These are phyloP conservation scores for Gerris lacustris DNA, from an alignment of 2,888 invertebrate species.

Conservation along the genomic window DNA sequence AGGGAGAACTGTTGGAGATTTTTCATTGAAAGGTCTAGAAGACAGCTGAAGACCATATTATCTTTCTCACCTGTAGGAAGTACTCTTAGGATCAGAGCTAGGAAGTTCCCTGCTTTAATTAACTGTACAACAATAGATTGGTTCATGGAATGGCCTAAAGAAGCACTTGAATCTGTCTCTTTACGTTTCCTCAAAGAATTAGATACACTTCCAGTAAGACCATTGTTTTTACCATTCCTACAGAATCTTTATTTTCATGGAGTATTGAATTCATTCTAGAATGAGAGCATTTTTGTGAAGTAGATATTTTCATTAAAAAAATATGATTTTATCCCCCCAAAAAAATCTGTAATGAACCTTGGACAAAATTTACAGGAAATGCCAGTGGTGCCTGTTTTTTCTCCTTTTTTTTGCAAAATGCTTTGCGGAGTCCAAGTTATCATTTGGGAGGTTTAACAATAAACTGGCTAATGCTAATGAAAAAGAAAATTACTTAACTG, in stretches of 20 bases:
- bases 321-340: too few relatives aligned
- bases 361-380: too few relatives aligned
- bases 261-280: neutral
- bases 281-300: too few relatives aligned
- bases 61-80: slow-evolving; percentile 93
- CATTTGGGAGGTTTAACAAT: too few relatives aligned
- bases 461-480: too few relatives aligned
- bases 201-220: slow-evolving; percentile 53
- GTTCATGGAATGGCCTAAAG: slow-evolving; percentile 94
- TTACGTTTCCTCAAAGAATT: slow-evolving; percentile 66
- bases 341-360: too few relatives aligned
- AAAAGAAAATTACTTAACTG: too few relatives aligned
- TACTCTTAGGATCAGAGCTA: slow-evolving; percentile 68
- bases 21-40: slow-evolving; percentile 80
- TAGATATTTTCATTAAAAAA: too few relatives aligned
- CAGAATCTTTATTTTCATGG: neutral
- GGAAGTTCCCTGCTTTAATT: slow-evolving; percentile 87
- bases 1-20: slow-evolving; percentile 91
- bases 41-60: slow-evolving; percentile 62
- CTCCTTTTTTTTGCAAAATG: too few relatives aligned
- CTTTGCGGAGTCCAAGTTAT: too few relatives aligned
- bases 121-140: slow-evolving; percentile 90
- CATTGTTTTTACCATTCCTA: neutral
- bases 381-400: too few relatives aligned
- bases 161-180: slow-evolving; percentile 82